Evolutionary conservation across 2,888 invertebrate species (phyloP), one percentile per base, ranked within the genome.

Genomic region (Stenodema calcarata): DNA sequence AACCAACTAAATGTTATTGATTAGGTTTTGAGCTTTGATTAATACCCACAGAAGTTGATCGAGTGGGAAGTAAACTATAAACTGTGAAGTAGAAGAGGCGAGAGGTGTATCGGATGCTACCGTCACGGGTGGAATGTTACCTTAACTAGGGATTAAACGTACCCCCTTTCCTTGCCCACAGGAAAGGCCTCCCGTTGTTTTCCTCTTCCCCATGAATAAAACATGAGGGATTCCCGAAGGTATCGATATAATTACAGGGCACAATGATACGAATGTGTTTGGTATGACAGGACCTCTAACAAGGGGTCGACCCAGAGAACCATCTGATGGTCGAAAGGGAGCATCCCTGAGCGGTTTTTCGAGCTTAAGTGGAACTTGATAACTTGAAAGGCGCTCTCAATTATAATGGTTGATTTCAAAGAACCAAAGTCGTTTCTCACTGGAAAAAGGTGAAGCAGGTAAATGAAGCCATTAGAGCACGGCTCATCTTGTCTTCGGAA

Each of bases 221-320:
- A 82, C 82, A 82, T 82, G 18, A 82, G 82, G 82, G 70, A 70
- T 35, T 82, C 62, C 42, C 70, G 82, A 82, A 82, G 82, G 70
- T 82, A 82, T 82, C 82, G 70, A 41, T 82, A 82, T 82, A 82
- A 82, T 82, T 82, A 70, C 70, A 69, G 82, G 70, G 82, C 82
- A 41, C 69, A 82, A 47, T 82, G 82, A 82, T 82, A 82, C 82
- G 82, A 70, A 82, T 82, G 82, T 82, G 82, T 82, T 70, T 41
- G 82, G 70, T 69, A 82, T 69, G 82, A 82, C 82, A 82, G 82
- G 70, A 82, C 69, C 82, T 70, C 82, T 82, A 82, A 82, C 82
- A 82, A 82, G 82, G 62, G 80, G 28, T 50, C 14, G 30, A n/a
- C 18, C 50, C n/a, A 80, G 54, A 23, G 54, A n/a, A n/a, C n/a